phyloP scores from a whole-genome alignment of 1,140 invertebrate species.

The Drosophila ohnishii region DNA sequence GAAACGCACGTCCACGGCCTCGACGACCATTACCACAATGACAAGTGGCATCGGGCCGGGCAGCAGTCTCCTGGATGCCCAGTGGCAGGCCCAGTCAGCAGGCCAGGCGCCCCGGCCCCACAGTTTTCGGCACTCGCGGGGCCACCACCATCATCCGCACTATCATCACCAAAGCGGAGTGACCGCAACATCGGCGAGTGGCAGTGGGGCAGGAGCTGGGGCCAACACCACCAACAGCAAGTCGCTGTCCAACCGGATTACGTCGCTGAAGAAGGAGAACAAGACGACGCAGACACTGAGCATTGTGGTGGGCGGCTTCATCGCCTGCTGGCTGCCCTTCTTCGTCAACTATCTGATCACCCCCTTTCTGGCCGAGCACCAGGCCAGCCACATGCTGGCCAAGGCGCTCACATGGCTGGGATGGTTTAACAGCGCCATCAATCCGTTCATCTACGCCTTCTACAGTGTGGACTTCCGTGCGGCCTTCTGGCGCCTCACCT shows the following conservation, averaged over 20 bases:
- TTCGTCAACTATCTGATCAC: constrained; percentile 93
- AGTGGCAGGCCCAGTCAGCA: constrained; percentile 59
- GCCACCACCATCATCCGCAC: constrained; percentile 50
- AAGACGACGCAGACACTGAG: constrained; percentile 96
- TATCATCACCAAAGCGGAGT: constrained; percentile 49
- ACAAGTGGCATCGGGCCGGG: constrained; percentile 69
- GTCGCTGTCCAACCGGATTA: constrained; percentile 84
- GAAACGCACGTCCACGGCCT: constrained; percentile 73
- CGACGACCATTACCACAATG: constrained; percentile 77
- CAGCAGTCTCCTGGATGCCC: constrained; percentile 66
- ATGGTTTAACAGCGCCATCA: constrained; percentile 96
- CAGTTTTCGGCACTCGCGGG: constrained; percentile 63
- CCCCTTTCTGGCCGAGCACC: constrained; percentile 86
- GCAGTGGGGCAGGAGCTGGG: constrained; percentile 1
- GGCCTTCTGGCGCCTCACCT: constrained; percentile 92
- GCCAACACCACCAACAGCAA: constrained; percentile 50
- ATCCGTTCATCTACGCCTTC: constrained; percentile 95
- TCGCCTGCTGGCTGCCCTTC: constrained; percentile 95
- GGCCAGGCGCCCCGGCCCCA: constrained; percentile 41
- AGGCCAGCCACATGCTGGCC: constrained; percentile 87
- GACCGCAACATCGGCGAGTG: constrained; percentile 16
- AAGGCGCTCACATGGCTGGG: constrained; percentile 94
- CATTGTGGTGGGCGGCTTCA: constrained; percentile 95
- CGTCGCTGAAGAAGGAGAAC: constrained; percentile 89
- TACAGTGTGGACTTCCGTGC: constrained; percentile 92